These are phyloP conservation scores for Loxodonta africana DNA, from an alignment of 2,113 vertebrate species.

Conservation along the genomic window DNA sequence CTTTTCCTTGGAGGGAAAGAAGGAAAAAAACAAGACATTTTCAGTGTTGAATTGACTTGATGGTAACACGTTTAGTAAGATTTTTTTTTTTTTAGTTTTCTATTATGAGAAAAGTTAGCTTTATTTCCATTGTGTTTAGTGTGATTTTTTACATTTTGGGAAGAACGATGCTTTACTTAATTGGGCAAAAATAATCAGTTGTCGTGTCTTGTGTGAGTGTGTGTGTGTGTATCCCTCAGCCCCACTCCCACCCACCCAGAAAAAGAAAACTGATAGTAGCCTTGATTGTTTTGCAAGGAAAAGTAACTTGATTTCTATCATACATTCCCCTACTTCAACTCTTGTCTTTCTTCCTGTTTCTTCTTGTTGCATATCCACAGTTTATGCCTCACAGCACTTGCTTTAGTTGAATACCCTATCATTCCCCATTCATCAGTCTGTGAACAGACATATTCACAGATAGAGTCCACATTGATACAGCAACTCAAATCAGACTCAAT, in stretches of 20 bases:
- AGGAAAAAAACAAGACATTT: neutral
- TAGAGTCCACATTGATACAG: slow-evolving; percentile 67
- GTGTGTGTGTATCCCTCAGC: neutral
- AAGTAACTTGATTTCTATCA: neutral
- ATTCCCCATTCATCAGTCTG: slow-evolving; percentile 14
- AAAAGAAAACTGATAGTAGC: neutral
- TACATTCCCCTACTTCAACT: neutral
- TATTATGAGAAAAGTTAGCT: neutral
- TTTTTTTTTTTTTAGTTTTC: neutral
- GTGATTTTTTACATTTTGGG: neutral
- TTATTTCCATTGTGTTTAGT: slow-evolving; percentile 6
- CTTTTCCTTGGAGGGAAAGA: neutral
- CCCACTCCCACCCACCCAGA: neutral
- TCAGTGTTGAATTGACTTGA: neutral
- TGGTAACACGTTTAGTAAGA: no score
- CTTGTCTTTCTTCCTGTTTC: neutral
- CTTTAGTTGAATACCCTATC: slow-evolving; percentile 38
- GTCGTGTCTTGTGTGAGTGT: neutral
- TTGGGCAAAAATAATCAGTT: neutral
- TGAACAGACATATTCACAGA: slow-evolving; percentile 45
- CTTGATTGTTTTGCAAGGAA: slow-evolving; percentile 25
- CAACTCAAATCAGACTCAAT: slow-evolving; percentile 61
- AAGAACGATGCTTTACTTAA: slow-evolving; percentile 19
- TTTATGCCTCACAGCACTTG: slow-evolving; percentile 24
- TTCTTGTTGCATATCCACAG: neutral